Conservation (phyloP, 2,888 invertebrate genomes). For the Rhaphigaster nebulosa region DNA sequence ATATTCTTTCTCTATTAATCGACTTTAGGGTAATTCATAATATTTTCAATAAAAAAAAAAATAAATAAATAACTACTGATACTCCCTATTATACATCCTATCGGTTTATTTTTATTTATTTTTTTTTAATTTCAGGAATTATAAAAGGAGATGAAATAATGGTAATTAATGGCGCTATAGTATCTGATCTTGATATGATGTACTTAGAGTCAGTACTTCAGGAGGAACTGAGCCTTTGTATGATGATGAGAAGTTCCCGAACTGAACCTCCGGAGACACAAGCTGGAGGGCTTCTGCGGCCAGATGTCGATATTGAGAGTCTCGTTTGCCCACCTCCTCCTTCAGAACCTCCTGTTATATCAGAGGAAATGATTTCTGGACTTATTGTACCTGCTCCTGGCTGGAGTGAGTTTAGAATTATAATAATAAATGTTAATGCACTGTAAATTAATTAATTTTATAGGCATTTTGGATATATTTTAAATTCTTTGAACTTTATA, state of each 20-base stretch:
- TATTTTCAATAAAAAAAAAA: no score
- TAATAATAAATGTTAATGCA: not conserved
- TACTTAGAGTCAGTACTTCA: constrained; percentile 96
- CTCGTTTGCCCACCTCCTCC: constrained; percentile 97
- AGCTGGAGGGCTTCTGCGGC: constrained; percentile 77
- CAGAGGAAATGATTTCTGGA: constrained; percentile 96
- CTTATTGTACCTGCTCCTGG: constrained; percentile 97
- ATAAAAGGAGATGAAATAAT: constrained; percentile 98
- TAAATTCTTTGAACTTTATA: no score
- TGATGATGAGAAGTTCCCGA: constrained; percentile 91
- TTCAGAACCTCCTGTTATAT: constrained; percentile 91
- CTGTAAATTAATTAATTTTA: not conserved
- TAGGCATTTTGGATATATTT: not conserved
- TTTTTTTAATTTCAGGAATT: constrained; percentile 78
- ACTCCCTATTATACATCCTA: no score
- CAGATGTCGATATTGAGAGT: constrained; percentile 95
- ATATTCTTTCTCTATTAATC: not conserved
- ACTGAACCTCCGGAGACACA: constrained; percentile 73
- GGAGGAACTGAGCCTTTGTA: constrained; percentile 92
- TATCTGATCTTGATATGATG: constrained; percentile 99
- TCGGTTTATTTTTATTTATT: not conserved
- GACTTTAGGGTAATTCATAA: not conserved
- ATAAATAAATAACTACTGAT: no score
- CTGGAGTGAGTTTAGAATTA: constrained; percentile 73
- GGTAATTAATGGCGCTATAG: constrained; percentile 98